A percentile compares a stretch with the other conserved stretches of the same genome.
phyloP scores from a whole-genome alignment of 2,113 vertebrate genomes.

The Procavia capensis region DNA sequence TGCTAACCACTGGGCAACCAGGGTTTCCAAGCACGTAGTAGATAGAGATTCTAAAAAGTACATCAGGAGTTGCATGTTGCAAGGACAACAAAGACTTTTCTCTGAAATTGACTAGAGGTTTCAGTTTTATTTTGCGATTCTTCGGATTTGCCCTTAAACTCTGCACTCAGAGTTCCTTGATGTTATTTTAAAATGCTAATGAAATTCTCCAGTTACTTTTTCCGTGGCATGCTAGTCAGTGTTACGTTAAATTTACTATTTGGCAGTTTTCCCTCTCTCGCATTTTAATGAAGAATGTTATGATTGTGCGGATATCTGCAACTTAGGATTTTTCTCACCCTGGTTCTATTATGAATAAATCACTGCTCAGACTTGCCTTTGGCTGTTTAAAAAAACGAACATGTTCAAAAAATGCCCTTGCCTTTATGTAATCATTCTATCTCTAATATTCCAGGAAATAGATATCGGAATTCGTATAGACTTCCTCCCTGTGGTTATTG shows the following conservation, averaged over 20 bases:
- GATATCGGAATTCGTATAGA: conserved; percentile 8
- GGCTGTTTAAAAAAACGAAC: conserved; percentile 52
- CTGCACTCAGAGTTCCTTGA: conserved; percentile 6
- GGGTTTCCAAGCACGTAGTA: too few relatives aligned
- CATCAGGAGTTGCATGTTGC: background rate
- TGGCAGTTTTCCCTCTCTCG: background rate
- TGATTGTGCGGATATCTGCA: background rate
- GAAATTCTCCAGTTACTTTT: conserved; percentile 39
- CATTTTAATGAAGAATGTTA: conserved; percentile 45
- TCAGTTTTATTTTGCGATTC: conserved; percentile 33
- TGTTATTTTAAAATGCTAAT: conserved; percentile 54
- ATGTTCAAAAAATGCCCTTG: background rate
- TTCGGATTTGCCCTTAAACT: conserved; percentile 34
- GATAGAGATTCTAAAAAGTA: background rate
- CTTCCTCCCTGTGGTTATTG: background rate
- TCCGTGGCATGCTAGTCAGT: conserved; percentile 18
- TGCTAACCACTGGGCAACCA: too few relatives aligned
- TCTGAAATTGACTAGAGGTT: background rate
- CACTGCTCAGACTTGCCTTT: conserved; percentile 24
- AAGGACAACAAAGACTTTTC: background rate
- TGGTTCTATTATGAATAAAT: conserved; percentile 64
- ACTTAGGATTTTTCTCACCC: conserved; percentile 60
- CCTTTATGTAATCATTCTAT: conserved; percentile 15
- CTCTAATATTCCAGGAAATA: conserved; percentile 45
- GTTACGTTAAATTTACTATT: conserved; percentile 62